Conservation (phyloP, 1,140 invertebrate species). For the Doryteuthis pealeii region DNA sequence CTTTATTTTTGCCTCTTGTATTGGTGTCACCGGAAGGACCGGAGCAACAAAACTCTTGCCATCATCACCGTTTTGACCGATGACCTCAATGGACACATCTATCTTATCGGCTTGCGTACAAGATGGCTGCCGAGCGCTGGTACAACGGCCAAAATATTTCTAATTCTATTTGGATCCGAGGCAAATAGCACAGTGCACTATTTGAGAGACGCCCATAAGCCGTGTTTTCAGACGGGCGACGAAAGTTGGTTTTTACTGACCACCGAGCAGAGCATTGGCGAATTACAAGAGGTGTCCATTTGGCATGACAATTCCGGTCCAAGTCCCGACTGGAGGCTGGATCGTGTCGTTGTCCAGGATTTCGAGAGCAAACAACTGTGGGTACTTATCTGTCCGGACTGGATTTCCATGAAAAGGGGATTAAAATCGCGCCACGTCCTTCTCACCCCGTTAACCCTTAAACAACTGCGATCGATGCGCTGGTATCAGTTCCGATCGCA, state of each 20-base stretch:
- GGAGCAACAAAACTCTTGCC: constrained; percentile 16
- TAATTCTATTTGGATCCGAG: constrained; percentile 25
- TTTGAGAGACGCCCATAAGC: constrained; percentile 22
- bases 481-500: constrained; percentile 32
- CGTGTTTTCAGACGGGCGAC: constrained; percentile 32
- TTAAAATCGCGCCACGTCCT: constrained; percentile 27
- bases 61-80: constrained; percentile 15
- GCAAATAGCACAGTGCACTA: constrained; percentile 22
- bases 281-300: constrained; percentile 30
- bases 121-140: constrained; percentile 36
- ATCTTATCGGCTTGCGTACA: constrained; percentile 34
- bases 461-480: not conserved
- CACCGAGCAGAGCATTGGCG: constrained; percentile 32
- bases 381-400: constrained; percentile 43
- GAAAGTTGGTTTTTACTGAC: constrained; percentile 44
- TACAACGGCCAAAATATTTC: constrained; percentile 39
- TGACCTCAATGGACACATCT: constrained; percentile 25
- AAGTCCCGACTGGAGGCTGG: constrained; percentile 43
- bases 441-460: constrained; percentile 31
- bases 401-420: constrained; percentile 38
- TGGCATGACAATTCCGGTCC: constrained; percentile 49
- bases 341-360: constrained; percentile 37
- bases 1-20: constrained; percentile 35
- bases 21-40: constrained; percentile 35
- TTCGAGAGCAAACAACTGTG: constrained; percentile 32